Conservation (phyloP, 1,140 invertebrate species). For the Achroia grisella region DNA sequence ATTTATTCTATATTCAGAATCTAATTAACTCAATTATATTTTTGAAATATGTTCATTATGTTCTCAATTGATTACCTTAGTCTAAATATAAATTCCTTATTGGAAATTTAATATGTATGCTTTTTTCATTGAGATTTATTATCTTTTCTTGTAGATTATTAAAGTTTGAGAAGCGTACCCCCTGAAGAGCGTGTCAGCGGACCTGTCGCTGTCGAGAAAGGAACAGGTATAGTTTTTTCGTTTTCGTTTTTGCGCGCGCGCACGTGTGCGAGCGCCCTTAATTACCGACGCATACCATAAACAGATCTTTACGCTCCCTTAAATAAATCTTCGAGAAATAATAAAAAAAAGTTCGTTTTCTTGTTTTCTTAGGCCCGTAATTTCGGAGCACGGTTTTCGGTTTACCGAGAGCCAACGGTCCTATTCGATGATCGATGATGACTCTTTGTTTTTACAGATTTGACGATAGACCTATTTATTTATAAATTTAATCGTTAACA, state of each 20-base stretch:
- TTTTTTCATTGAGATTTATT: no score
- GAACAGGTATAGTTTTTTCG: constrained; percentile 67
- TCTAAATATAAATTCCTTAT: no score
- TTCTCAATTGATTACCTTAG: no score
- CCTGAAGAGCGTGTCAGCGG: constrained; percentile 51
- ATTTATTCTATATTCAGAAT: no score
- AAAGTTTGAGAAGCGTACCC: constrained; percentile 44
- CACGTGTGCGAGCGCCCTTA: constrained; percentile 65
- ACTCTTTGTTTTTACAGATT: constrained; percentile 63
- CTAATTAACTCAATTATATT: no score
- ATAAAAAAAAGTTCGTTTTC: constrained; percentile 30
- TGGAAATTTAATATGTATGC: no score
- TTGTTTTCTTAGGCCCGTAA: constrained; percentile 66
- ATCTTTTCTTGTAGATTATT: neutral
- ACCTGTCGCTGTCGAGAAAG: constrained; percentile 56
- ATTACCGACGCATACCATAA: constrained; percentile 72
- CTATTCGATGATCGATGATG: constrained; percentile 49
- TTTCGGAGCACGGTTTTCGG: constrained; percentile 51
- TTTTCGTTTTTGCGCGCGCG: constrained; percentile 56
- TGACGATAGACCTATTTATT: constrained; percentile 30
- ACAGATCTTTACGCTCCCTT: constrained; percentile 73
- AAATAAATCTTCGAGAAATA: constrained; percentile 64
- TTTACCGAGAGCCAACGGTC: constrained; percentile 41
- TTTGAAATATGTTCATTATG: no score
- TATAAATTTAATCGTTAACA: constrained; percentile 16